Conservation (phyloP, 2,797 vertebrate genomes). For the Tinamus major region DNA sequence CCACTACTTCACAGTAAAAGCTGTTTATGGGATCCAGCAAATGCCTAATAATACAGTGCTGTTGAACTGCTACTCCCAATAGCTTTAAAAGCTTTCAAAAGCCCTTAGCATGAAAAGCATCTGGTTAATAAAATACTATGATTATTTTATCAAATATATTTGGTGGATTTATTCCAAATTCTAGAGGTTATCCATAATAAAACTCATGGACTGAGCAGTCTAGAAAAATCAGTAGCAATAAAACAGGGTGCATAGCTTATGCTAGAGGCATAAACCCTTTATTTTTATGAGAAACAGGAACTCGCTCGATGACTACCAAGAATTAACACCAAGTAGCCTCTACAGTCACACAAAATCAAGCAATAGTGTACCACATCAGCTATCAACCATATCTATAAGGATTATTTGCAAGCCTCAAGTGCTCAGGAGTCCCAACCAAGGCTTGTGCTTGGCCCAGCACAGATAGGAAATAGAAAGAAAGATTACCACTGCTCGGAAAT, state of each 20-base stretch:
- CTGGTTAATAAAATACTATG: neutral
- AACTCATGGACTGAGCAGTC: constrained; percentile 6
- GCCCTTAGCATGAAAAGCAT: neutral
- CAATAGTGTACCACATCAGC: neutral
- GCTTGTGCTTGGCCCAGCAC: neutral
- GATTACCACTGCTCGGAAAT: neutral
- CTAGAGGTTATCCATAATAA: neutral
- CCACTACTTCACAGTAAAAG: constrained; percentile 34
- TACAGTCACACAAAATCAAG: neutral
- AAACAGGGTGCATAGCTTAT: neutral
- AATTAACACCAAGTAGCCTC: neutral
- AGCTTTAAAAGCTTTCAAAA: constrained; percentile 7
- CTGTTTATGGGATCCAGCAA: neutral
- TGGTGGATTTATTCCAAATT: constrained; percentile 1
- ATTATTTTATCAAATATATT: constrained; percentile 17
- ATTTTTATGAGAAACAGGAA: neutral
- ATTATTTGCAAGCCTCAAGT: neutral
- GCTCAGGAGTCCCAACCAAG: fast-evolving
- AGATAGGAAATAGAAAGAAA: neutral
- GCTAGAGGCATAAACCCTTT: neutral
- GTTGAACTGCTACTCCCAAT: neutral
- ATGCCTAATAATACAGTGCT: constrained; percentile 19
- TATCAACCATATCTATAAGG: fast-evolving
- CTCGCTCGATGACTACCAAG: neutral
- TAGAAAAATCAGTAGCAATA: neutral